Evolutionary conservation across 1,140 invertebrate genomes (phyloP).

Genomic region (Probaryconus sp.): DNA sequence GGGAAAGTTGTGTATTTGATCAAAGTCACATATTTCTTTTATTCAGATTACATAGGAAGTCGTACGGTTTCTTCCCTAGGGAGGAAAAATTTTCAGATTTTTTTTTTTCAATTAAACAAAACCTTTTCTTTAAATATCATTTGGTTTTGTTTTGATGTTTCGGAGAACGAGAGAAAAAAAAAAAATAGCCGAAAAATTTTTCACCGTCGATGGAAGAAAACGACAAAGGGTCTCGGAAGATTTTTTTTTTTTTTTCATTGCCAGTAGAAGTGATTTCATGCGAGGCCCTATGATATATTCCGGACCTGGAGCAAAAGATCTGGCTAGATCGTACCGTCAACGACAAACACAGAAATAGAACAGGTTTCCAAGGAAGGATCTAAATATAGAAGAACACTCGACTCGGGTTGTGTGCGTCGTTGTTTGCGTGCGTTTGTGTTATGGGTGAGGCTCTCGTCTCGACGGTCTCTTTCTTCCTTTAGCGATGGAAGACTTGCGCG

Average conservation of each 20-base stretch:
- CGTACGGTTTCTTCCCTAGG: no score
- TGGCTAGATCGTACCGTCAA: constrained; percentile 46
- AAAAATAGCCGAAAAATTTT: no score
- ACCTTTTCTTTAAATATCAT: no score
- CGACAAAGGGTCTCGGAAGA: constrained; percentile 8
- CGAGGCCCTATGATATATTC: constrained; percentile 5
- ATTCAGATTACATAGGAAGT: no score
- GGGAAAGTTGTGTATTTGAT: no score
- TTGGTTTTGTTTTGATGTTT: no score
- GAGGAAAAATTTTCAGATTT: no score
- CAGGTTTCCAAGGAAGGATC: constrained; percentile 70
- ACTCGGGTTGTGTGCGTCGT: not conserved
- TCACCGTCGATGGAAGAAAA: no score
- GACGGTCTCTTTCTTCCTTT: constrained; percentile 36
- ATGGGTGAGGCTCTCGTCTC: constrained; percentile 53
- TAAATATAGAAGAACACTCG: constrained; percentile 72
- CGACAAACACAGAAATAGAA: constrained; percentile 73
- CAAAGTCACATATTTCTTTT: no score
- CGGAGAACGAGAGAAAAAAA: no score
- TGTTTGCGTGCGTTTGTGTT: constrained; percentile 31
- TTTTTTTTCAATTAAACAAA: no score
- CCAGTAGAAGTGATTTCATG: constrained; percentile 17
- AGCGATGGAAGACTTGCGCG: no score
- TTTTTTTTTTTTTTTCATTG: constrained; percentile 11
- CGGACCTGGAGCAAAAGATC: constrained; percentile 30